These are phyloP conservation scores for Zeugodacus cucurbitae DNA, from an alignment of 1,140 invertebrate genomes.

Conservation along the genomic window DNA sequence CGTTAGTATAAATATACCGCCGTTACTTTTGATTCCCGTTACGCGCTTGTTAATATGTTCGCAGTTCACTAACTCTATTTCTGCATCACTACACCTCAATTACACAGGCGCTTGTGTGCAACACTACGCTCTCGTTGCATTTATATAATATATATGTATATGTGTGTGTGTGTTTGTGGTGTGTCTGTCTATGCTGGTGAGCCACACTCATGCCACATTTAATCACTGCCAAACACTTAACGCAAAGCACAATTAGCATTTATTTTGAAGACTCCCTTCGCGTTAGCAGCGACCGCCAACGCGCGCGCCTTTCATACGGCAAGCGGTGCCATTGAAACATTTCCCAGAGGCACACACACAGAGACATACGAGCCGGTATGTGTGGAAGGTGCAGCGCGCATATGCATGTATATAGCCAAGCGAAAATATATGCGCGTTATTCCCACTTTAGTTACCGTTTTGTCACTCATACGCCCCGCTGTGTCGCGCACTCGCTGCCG, in stretches of 20 bases:
- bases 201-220: background rate
- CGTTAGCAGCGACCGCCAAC: background rate
- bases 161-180: too few relatives aligned
- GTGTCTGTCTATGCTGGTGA: background rate
- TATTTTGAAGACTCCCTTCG: conserved; percentile 15
- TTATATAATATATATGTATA: background rate
- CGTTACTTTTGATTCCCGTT: background rate
- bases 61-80: conserved; percentile 6
- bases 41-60: background rate
- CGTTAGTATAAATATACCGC: background rate
- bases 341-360: conserved; percentile 14
- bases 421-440: background rate
- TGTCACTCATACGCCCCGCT: conserved; percentile 14
- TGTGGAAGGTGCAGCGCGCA: too few relatives aligned
- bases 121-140: background rate
- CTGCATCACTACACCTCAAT: conserved; percentile 23
- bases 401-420: background rate
- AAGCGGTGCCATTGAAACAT: conserved; percentile 30
- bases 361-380: background rate
- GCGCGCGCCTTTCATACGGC: background rate
- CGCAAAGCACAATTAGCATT: conserved; percentile 41
- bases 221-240: conserved; percentile 35
- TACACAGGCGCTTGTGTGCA: background rate
- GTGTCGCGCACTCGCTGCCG: background rate
- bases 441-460: conserved; percentile 36